phyloP scores from a whole-genome alignment of 2,888 invertebrate species.

The Dermolepida albohirtum region DNA sequence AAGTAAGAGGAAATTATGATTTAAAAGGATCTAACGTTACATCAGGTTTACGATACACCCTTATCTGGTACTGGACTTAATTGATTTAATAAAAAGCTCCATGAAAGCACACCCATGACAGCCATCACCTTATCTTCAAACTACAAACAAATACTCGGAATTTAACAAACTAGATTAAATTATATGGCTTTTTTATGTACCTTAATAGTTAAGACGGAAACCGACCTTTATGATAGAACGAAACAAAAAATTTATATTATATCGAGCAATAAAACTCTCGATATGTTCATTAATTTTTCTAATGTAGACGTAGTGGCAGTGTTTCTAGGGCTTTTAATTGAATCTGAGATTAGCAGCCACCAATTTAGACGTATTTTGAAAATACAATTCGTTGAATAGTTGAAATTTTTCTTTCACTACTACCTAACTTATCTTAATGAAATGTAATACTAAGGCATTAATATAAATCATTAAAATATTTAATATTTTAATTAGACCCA shows the following conservation, averaged over 20 bases:
- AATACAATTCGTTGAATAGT: slow-evolving; percentile 4
- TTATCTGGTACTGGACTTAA: slow-evolving; percentile 29
- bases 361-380: background rate
- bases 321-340: slow-evolving; percentile 23
- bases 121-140: slow-evolving; percentile 25
- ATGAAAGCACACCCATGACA: slow-evolving; percentile 29
- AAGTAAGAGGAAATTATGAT: slow-evolving; percentile 35
- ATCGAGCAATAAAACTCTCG: slow-evolving; percentile 26
- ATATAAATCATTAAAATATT: slow-evolving; percentile 11
- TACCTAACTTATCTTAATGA: slow-evolving; percentile 7
- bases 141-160: slow-evolving; percentile 37
- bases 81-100: slow-evolving; percentile 35
- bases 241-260: slow-evolving; percentile 30
- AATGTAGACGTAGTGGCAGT: slow-evolving; percentile 22
- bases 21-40: slow-evolving; percentile 21
- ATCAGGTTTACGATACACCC: slow-evolving; percentile 13
- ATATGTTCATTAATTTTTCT: slow-evolving; percentile 32
- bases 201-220: slow-evolving; percentile 30
- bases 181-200: slow-evolving; percentile 40
- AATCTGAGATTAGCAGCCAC: slow-evolving; percentile 3
- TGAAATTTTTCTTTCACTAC: slow-evolving; percentile 11
- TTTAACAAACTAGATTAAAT: slow-evolving; percentile 40
- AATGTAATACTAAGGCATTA: slow-evolving; percentile 6
- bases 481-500: slow-evolving; percentile 10
- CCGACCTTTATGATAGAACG: slow-evolving; percentile 25